Conservation (phyloP, 2,797 vertebrate species). For the Crenuchus spilurus region DNA sequence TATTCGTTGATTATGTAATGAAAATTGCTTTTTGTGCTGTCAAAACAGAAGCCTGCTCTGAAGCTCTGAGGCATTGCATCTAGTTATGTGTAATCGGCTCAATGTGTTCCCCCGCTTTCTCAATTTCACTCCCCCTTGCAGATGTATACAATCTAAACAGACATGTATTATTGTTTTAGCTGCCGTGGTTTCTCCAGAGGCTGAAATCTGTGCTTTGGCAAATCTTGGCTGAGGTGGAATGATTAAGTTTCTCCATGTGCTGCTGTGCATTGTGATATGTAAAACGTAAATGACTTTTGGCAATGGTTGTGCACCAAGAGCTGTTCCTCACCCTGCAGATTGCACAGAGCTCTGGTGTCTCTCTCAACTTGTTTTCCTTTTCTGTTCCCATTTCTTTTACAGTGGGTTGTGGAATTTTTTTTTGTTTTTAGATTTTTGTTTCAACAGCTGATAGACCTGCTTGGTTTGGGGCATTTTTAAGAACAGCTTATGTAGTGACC, state of each 20-base stretch:
- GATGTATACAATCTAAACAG: conserved; percentile 41
- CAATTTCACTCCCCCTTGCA: conserved; percentile 21
- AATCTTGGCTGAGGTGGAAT: conserved; percentile 61
- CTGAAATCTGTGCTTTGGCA: conserved; percentile 29
- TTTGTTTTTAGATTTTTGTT: background rate
- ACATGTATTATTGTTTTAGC: conserved; percentile 44
- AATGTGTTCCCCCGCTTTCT: conserved; percentile 35
- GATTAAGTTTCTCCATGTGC: conserved; percentile 76
- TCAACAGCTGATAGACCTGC: background rate
- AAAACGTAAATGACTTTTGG: conserved; percentile 68
- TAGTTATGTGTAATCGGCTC: conserved; percentile 39
- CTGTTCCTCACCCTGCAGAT: conserved; percentile 58
- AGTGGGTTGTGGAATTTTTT: conserved; percentile 50
- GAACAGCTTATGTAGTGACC: too few species aligned
- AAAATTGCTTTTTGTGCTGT: conserved; percentile 19
- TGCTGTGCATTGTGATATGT: conserved; percentile 69
- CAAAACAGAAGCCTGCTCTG: conserved; percentile 24
- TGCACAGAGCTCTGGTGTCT: conserved; percentile 52
- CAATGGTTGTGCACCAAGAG: conserved; percentile 72
- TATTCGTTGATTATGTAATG: conserved; percentile 5
- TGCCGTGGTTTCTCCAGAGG: conserved; percentile 34
- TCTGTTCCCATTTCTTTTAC: conserved; percentile 51
- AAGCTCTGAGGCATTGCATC: conserved; percentile 33
- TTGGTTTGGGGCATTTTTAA: too few species aligned
- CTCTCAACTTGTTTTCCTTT: conserved; percentile 51